phyloP scores from a whole-genome alignment of 2,113 vertebrate genomes.

The Montifringilla adamsi region DNA sequence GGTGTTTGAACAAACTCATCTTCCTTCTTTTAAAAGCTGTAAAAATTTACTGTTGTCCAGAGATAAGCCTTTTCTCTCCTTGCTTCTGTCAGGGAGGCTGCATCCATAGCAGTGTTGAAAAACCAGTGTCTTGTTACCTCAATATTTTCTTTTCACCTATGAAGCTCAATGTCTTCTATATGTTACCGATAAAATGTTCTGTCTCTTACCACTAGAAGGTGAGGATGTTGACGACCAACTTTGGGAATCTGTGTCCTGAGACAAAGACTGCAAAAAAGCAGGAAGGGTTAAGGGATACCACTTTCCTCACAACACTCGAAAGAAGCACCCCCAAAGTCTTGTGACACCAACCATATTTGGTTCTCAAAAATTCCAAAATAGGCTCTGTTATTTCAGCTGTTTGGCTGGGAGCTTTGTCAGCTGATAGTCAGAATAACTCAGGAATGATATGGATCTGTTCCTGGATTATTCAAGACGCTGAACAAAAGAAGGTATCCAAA shows the following conservation, averaged over 20 bases:
- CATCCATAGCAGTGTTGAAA: neutral
- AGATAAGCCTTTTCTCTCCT: neutral
- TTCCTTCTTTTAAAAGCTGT: neutral
- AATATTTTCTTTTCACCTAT: neutral
- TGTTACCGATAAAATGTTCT: neutral
- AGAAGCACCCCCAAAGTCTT: neutral
- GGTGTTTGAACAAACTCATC: neutral
- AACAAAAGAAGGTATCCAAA: neutral
- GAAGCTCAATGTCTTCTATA: neutral
- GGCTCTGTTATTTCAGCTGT: neutral
- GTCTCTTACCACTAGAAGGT: neutral
- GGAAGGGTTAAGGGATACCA: neutral
- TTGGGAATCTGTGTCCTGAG: neutral
- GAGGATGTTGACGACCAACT: neutral
- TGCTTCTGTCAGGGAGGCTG: neutral
- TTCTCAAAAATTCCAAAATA: neutral
- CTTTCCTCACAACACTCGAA: neutral
- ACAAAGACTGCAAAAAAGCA: neutral
- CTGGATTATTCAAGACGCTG: neutral
- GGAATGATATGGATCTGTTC: neutral
- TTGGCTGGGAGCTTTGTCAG: neutral
- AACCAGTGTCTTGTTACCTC: neutral
- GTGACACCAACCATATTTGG: neutral
- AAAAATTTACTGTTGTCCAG: neutral
- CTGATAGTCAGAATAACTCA: neutral